Base-by-base conservation (phyloP, 2,797 vertebrate species). In the Helicolenus hilgendorfi region DNA sequence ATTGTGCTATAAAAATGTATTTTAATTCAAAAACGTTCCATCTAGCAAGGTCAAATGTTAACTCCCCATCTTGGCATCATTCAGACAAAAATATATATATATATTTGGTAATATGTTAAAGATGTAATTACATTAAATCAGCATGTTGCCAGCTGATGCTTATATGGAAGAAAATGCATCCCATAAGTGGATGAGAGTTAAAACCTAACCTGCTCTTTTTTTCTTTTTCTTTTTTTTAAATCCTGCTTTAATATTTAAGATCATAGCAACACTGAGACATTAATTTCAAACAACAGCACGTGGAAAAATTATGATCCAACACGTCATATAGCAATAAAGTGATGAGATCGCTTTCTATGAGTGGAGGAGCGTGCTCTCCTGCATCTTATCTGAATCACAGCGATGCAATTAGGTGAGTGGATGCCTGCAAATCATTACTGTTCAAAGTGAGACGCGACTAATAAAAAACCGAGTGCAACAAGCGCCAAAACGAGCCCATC, bases 341-440 rank as follows among this genome's bases (percentile, higher is more conserved):
- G 87, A 87, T 90, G 81, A 70, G 86, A 71, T 68, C 24, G 3
- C 38, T 87, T 89, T 84, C 86, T 84, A 81, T 64, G 88, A 74
- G 88, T 4, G 67, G 59, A 33, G 86, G 67, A 62, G 84, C 75
- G 86, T 41, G 85, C 77, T 72, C 85, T 71, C 80, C 24, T 41
- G 85, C 83, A 31, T 86, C 84, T 69, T 70, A 70, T 88, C 82
- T 77, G 80, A 87, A 75, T 81, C 89, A 68, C 71, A 14, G 80
- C 77, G 84, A 41, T 87, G 67, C 88, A 92, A 89, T 93, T 93
- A 94, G 90, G 84, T 78, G 88, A 89, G 84, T 85, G 88, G 83
- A 77, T 81, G 91, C 70, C 96, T 96, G 96, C 89, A 88, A 90
- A 89, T 91, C 90, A 92, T 96, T 92, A 96, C 84, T 63, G 86